These are phyloP conservation scores for Julus scandinavius DNA, from an alignment of 2,888 invertebrate species.

Conservation along the genomic window DNA sequence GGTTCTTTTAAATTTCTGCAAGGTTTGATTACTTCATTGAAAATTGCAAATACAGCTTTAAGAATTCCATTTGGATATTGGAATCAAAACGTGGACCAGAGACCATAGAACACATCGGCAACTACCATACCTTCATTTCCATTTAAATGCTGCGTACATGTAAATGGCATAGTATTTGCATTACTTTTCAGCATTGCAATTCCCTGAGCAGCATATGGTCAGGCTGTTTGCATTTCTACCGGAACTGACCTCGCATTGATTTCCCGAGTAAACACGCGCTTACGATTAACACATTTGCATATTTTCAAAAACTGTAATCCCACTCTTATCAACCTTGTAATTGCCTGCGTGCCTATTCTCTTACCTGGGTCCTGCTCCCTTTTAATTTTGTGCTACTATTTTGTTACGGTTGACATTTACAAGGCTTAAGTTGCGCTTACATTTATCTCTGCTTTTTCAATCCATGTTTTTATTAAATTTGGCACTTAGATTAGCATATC, in stretches of 20 bases:
- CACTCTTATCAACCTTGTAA: background rate
- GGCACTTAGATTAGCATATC: too few species aligned
- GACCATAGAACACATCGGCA: constrained; percentile 4
- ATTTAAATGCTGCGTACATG: background rate
- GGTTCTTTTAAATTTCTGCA: background rate
- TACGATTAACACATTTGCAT: constrained; percentile 9
- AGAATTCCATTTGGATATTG: background rate
- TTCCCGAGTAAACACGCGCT: background rate
- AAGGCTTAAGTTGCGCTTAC: background rate
- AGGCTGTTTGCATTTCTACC: background rate
- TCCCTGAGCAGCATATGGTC: constrained; percentile 21
- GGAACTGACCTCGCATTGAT: constrained; percentile 23
- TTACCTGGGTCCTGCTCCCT: background rate
- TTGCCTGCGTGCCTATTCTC: background rate
- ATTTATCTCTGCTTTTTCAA: background rate
- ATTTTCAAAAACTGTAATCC: background rate
- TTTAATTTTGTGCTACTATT: background rate
- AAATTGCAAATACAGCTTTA: background rate
- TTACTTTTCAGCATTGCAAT: background rate
- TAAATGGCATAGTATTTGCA: background rate
- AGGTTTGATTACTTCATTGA: background rate
- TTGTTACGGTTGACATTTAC: background rate
- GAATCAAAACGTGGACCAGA: background rate
- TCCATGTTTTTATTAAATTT: background rate
- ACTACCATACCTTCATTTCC: constrained; percentile 6